Evolutionary conservation across 2,113 vertebrate species (phyloP).

Genomic region (Prochilodus magdalenae): DNA sequence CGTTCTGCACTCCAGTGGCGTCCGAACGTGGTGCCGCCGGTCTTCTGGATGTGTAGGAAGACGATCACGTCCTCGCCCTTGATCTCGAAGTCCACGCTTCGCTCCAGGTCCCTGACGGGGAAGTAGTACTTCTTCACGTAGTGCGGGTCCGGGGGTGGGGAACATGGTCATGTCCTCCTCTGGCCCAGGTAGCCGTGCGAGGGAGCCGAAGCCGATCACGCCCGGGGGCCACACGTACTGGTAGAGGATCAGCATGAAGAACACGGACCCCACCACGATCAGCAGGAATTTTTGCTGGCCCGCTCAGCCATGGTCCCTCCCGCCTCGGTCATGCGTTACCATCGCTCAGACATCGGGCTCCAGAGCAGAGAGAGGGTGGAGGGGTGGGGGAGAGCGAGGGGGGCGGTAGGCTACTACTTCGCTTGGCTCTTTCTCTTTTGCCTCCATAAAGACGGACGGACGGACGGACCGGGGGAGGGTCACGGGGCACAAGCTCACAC

Average conservation of each 20-base stretch:
- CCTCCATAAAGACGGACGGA: constrained; percentile 30
- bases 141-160: constrained; percentile 89
- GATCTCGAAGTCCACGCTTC: constrained; percentile 86
- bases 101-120: constrained; percentile 84
- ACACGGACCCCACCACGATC: constrained; percentile 86
- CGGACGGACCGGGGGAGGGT: constrained; percentile 21
- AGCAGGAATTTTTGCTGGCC: constrained; percentile 88
- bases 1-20: constrained; percentile 88
- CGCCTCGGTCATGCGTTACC: constrained; percentile 87
- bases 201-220: constrained; percentile 82
- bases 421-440: neutral
- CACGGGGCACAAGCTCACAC: constrained; percentile 7
- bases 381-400: constrained; percentile 27
- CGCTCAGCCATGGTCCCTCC: constrained; percentile 92
- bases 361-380: constrained; percentile 17
- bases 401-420: constrained; percentile 21
- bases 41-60: constrained; percentile 91
- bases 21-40: constrained; percentile 89
- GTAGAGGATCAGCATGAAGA: constrained; percentile 90
- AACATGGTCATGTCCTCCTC: constrained; percentile 83
- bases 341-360: constrained; percentile 78
- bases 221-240: constrained; percentile 91
- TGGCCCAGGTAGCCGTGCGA: constrained; percentile 80
- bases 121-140: constrained; percentile 92
- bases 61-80: constrained; percentile 91